Evolutionary conservation across 1,140 invertebrate genomes (phyloP), one percentile per base, ranked within the genome.

Genomic region (Drosophila takahashii): DNA sequence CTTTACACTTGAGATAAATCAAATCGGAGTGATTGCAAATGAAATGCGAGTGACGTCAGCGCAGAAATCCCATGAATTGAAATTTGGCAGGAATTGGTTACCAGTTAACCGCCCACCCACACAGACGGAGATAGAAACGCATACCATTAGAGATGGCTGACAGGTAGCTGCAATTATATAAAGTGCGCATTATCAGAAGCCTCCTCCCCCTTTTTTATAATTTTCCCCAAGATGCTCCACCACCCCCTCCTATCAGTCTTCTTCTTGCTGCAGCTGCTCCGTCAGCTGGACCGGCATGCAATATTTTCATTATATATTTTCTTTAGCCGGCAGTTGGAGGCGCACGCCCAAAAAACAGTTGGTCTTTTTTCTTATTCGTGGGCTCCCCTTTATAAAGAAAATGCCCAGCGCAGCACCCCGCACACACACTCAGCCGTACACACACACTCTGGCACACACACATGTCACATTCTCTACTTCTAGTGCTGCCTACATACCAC

Each of bases 361-460:
- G 65, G 8, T 70, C 69, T 69, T 34, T 47, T 32, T 18, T 45
- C 6, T 16, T 37, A 37, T 37, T 42, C 9, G 41, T 10, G 54
- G 22, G 32, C 53, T 37, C 67, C 70, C 36, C 41, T 62, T 64
- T 48, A 66, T 42, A 51, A 54, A 69, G 62, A 86, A 81, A 81
- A 77, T 81, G 83, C 72, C 83, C 72, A 89, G 67, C 84, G 71
- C 76, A 89, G 75, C 83, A 89, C 83, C 83, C 83, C 69, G 44
- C 67, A 64, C 77, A 83, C 62, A 58, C 73, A 47, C 51, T 59
- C 9, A 13, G 3, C 9, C 9, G 34, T 13, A 42, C 41, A 18
- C 41, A 18, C 41, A 44, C 41, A 18, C 4, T 18, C 16, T 9
- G n/a, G 41, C 71, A 60, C 74, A 65, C 52, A 62, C 57, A 58